Conservation (phyloP, 2,797 vertebrate species). For the Novumbra hubbsi region DNA sequence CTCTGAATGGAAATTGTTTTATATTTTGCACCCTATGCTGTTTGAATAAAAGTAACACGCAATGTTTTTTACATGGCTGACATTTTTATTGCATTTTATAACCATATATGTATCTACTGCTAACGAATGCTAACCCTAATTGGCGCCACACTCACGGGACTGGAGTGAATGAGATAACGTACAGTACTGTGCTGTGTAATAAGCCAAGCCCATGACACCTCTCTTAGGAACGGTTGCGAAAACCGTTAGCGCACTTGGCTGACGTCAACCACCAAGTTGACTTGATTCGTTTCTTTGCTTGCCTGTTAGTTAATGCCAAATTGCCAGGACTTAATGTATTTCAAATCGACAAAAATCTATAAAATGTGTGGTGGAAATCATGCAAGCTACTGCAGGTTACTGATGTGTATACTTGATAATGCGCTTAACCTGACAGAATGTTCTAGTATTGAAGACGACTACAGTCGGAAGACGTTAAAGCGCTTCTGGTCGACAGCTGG, state of each 20-base stretch:
- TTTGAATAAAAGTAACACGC: neutral
- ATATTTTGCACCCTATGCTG: neutral
- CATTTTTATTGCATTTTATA: neutral
- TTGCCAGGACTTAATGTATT: neutral
- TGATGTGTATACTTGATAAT: neutral
- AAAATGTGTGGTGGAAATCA: neutral
- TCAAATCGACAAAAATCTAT: neutral
- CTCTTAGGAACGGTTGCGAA: neutral
- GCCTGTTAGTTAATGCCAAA: neutral
- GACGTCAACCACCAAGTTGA: neutral
- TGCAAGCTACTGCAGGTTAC: neutral
- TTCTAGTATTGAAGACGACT: neutral
- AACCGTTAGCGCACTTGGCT: neutral
- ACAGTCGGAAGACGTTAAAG: neutral
- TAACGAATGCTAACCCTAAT: neutral
- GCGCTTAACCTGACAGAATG: constrained; percentile 1
- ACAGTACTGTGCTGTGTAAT: too few relatives aligned
- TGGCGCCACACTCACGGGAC: neutral
- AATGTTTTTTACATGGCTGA: constrained; percentile 11
- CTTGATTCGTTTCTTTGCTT: neutral
- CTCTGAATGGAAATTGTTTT: neutral
- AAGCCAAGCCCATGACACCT: neutral
- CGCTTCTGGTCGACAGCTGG: neutral
- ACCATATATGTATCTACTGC: neutral
- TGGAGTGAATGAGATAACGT: neutral